Percentiles rank a stretch among this genome's conserved stretches.
These are phyloP conservation scores for Achatina immaculata DNA, from an alignment of 1,140 invertebrate genomes.

Conservation along the genomic window DNA sequence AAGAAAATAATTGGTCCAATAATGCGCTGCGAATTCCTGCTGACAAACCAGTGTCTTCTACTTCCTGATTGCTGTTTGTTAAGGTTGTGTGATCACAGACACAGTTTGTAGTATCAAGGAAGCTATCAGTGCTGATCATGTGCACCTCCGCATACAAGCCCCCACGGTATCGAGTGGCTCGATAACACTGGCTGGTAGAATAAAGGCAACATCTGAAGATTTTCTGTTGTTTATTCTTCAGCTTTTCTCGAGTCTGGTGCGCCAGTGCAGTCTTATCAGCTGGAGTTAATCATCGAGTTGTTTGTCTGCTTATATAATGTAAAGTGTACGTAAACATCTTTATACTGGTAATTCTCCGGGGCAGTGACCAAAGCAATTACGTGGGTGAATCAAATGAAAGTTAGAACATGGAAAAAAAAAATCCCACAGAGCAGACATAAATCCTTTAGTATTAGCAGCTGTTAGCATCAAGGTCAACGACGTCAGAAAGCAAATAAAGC, in stretches of 20 bases:
- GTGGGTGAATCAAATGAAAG: too few species aligned
- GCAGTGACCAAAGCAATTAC: too few species aligned
- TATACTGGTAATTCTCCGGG: too few species aligned
- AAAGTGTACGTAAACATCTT: too few species aligned
- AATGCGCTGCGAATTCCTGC: neutral
- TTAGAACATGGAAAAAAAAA: too few species aligned
- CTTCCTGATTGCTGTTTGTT: neutral
- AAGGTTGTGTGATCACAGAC: neutral
- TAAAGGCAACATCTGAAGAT: neutral
- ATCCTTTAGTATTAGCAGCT: too few species aligned
- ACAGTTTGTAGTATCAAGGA: neutral
- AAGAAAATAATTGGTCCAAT: conserved; percentile 1
- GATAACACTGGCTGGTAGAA: neutral
- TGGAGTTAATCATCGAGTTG: too few species aligned
- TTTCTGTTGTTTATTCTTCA: neutral
- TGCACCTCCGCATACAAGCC: neutral
- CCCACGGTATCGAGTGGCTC: neutral
- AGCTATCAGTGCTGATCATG: neutral
- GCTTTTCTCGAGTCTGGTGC: neutral
- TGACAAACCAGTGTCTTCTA: neutral
- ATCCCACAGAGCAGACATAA: too few species aligned
- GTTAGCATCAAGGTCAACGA: too few species aligned
- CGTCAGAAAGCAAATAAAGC: too few species aligned
- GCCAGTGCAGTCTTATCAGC: neutral
- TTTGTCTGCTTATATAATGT: too few species aligned